Conservation (phyloP, 2,888 invertebrate genomes). For the Pterostichus madidus region DNA sequence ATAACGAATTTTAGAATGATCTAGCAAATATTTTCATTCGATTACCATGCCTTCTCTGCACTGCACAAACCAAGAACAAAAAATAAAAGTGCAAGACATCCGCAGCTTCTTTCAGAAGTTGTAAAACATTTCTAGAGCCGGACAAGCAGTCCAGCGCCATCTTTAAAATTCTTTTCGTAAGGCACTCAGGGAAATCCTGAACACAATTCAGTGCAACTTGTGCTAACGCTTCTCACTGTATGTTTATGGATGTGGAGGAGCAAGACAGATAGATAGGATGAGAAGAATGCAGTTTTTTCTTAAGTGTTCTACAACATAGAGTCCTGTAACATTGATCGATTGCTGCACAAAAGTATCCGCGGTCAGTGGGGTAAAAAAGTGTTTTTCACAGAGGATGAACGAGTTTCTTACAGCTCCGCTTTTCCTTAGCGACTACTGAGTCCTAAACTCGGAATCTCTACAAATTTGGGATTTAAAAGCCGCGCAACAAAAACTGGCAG, state of each 20-base stretch:
- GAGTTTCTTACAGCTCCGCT: constrained; percentile 49
- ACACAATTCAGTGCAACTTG: constrained; percentile 31
- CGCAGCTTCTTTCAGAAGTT: constrained; percentile 26
- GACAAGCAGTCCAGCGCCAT: constrained; percentile 22
- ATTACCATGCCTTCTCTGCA: constrained; percentile 22
- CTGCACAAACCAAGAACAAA: constrained; percentile 12
- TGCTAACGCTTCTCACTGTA: constrained; percentile 20
- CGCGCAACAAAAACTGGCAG: constrained; percentile 48
- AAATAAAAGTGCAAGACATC: constrained; percentile 23
- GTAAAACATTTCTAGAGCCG: constrained; percentile 47
- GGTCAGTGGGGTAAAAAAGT: constrained; percentile 60
- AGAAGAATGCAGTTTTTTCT: constrained; percentile 41
- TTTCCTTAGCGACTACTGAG: neutral
- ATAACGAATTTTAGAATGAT: constrained; percentile 46
- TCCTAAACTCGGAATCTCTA: constrained; percentile 24
- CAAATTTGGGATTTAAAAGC: constrained; percentile 65
- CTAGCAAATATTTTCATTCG: constrained; percentile 41
- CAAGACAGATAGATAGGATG: constrained; percentile 16
- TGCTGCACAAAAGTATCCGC: constrained; percentile 57
- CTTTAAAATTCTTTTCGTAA: constrained; percentile 11
- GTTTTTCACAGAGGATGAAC: constrained; percentile 56
- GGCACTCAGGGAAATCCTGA: constrained; percentile 27
- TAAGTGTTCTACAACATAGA: constrained; percentile 60
- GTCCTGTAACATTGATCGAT: constrained; percentile 64
- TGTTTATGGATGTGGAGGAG: constrained; percentile 51